Base-by-base conservation (phyloP, 2,113 vertebrate species). In the Mellivora capensis region DNA sequence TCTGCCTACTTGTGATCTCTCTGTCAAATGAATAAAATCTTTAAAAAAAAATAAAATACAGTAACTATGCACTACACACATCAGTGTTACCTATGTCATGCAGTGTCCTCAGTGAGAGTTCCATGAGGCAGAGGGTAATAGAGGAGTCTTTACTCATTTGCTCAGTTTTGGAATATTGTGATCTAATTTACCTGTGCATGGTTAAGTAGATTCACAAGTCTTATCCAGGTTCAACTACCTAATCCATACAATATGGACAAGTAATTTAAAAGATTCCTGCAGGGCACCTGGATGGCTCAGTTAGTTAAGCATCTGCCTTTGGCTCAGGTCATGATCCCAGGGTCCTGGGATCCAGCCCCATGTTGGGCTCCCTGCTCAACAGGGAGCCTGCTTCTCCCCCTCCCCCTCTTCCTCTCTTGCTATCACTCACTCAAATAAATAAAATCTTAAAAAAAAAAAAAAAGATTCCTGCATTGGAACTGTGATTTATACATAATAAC, bases 381-480 rank as follows among this genome's bases (percentile, higher is more conserved):
- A 15, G 29, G 31, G 6, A 34, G 29, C 62, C 31, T 67, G 64
- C 64, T 69, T 69, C 64, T n/a, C 34, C 64, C 17, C 17, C 64
- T 9, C 15, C 7, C 3, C 7, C 15, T 1, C 15, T 54, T 54
- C 25, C 15, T 34, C 27, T 29, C 62, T 29, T 12, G 12, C 29
- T 64, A 13, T 64, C 29, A 17, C 62, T 64, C 62, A 6, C 64
- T 69, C 64, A n/a, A 69, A 69, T 69, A 69, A n/a, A 69, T 67
- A 67, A 69, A 18, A 69, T 18, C 14, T 34, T 67, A 9, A 69
- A 69, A n/a, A 18, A 18, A 34, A 34, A 34, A 67, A 67, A 96
- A 64, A 72, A 84, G 52, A 83, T 67, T 88, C n/a, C 69, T 94
- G 27, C n/a, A 71, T 95, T 84, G 54, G 88, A 95, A 71, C 49